Evolutionary conservation across 2,888 invertebrate species (phyloP).

Genomic region (Abrostola tripartita): DNA sequence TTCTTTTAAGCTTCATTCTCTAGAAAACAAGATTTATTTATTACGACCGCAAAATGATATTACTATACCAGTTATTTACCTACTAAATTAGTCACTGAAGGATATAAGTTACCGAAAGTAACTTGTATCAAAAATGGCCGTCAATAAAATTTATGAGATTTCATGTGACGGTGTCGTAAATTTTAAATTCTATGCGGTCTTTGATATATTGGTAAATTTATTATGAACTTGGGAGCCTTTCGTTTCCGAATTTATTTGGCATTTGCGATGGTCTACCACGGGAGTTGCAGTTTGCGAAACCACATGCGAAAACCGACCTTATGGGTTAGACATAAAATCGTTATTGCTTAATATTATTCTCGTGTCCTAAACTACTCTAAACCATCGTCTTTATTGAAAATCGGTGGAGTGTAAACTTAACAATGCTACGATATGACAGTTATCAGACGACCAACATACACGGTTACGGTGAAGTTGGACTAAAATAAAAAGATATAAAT

Average conservation of each 20-base stretch:
- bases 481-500: too few relatives aligned
- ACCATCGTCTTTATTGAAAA: slow-evolving; percentile 29
- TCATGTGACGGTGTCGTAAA: slow-evolving; percentile 56
- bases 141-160: slow-evolving; percentile 57
- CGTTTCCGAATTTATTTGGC: slow-evolving; percentile 63
- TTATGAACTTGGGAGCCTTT: slow-evolving; percentile 54
- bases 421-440: slow-evolving; percentile 21
- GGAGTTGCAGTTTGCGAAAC: slow-evolving; percentile 17
- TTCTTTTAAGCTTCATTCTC: slow-evolving; percentile 41
- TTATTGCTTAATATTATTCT: not conserved
- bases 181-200: slow-evolving; percentile 50
- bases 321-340: not conserved
- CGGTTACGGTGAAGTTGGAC: not conserved
- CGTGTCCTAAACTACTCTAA: slow-evolving; percentile 10
- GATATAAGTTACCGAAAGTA: slow-evolving; percentile 36
- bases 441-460: slow-evolving; percentile 10
- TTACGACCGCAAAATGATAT: slow-evolving; percentile 60
- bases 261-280: slow-evolving; percentile 53
- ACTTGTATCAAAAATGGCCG: slow-evolving; percentile 42
- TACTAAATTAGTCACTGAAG: slow-evolving; percentile 60
- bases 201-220: slow-evolving; percentile 59
- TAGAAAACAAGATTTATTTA: slow-evolving; percentile 65
- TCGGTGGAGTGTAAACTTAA: slow-evolving; percentile 31
- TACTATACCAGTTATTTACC: slow-evolving; percentile 39
- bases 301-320: slow-evolving; percentile 30